A percentile compares a stretch with the other conserved stretches of the same genome.
phyloP scores from a whole-genome alignment of 1,140 invertebrate species.

The Spodoptera frugiperda region DNA sequence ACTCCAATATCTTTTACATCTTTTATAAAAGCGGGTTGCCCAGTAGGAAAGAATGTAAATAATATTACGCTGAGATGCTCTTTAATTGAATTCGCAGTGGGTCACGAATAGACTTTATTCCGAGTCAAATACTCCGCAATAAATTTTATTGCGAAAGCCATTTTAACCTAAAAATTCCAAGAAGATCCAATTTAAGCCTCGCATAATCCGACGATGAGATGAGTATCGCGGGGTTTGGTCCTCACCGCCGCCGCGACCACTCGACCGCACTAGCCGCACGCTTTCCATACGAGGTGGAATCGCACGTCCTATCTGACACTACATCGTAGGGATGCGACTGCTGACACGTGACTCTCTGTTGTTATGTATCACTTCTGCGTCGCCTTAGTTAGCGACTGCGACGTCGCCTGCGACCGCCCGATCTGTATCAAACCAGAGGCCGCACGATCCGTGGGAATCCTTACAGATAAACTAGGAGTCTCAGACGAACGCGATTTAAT shows the following conservation, averaged over 20 bases:
- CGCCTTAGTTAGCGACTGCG: constrained; percentile 55
- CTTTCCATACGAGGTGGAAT: constrained; percentile 17
- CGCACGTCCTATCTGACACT: constrained; percentile 40
- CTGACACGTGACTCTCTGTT: constrained; percentile 59
- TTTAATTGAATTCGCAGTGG: constrained; percentile 66
- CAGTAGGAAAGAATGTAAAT: constrained; percentile 59
- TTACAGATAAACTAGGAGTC: constrained; percentile 63
- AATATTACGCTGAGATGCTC: constrained; percentile 61
- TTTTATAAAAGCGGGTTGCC: constrained; percentile 49
- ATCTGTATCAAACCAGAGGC: constrained; percentile 62
- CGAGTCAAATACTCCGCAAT: constrained; percentile 75
- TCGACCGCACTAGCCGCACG: constrained; percentile 2
- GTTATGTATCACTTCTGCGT: constrained; percentile 56
- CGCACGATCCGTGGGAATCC: constrained; percentile 69
- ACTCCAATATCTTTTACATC: constrained; percentile 41
- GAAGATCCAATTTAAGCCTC: constrained; percentile 80
- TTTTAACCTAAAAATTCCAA: constrained; percentile 79
- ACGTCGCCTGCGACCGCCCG: constrained; percentile 50
- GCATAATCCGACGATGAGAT: constrained; percentile 76
- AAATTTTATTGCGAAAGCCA: constrained; percentile 76
- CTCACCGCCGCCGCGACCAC: constrained; percentile 25
- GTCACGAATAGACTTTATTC: constrained; percentile 66
- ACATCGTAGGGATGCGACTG: constrained; percentile 23
- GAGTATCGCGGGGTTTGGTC: constrained; percentile 64
- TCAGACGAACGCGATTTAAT: constrained; percentile 68